Evolutionary conservation across 2,113 vertebrate species (phyloP), one percentile per base, ranked within the genome.

Genomic region (Zapornia atra): DNA sequence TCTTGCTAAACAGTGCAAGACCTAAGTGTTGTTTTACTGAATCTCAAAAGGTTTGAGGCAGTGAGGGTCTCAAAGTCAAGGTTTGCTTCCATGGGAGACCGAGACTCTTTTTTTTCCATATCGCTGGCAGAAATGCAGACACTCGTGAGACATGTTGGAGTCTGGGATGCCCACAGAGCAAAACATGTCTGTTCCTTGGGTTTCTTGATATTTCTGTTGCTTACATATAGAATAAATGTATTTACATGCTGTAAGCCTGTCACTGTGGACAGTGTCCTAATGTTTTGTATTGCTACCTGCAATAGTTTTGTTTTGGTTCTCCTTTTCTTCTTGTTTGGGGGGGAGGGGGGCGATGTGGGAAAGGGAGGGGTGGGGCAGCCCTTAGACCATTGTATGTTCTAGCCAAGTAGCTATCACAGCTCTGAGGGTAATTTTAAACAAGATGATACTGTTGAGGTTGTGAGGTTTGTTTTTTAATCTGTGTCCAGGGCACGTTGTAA

Each of bases 231-330:
- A 90, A 87, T 88, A 95, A 95, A 88, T 91, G 80, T 94, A 86
- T 86, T 91, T 91, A 92, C 84, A 90, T 79, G 81, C 81, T 86
- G 71, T 91, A 94, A 96, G 59, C 38, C 85, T 0, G 6, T 87
- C 90, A 82, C 68, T 92, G 94, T 92, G 78, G 90, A 86, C 86
- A 86, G 72, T 79, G 82, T 88, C 90, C 85, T 86, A 48, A 61
- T 82, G 85, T 97, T 83, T 86, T 63, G 66, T 94, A 86, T 86
- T 91, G 70, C 88, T 96, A 90, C 86, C 83, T 86, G 69, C 79
- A 79, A 7, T 42, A 54, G 59, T 68, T 92, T 72, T 6, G 82
- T 86, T 80, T 76, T 1, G 3, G 28, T 91, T 95, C 54, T 88
- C 28, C 31, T 92, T 75, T 89, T 86, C 13, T 71, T 82, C 57